Conservation (phyloP, 2,113 vertebrate species). For the Oncorhynchus clarkii region DNA sequence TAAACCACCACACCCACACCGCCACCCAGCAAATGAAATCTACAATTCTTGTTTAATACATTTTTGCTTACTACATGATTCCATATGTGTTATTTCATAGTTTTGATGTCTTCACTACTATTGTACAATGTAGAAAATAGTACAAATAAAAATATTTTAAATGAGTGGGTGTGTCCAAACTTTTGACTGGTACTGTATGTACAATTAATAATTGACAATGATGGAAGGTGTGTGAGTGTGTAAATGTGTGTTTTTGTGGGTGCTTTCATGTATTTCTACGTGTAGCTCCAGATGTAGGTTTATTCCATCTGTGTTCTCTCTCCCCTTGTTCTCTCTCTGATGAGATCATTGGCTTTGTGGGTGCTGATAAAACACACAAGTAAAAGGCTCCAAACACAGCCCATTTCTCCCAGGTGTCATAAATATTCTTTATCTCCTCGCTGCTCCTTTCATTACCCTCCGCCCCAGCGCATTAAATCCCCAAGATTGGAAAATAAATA, state of each 20-base stretch:
- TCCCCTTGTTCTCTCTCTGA: background rate
- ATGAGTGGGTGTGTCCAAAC: too few relatives aligned
- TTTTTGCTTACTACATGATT: too few relatives aligned
- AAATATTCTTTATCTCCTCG: constrained; percentile 62
- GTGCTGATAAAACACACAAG: constrained; percentile 30
- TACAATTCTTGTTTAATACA: too few relatives aligned
- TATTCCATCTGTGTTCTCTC: background rate
- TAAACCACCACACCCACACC: constrained; percentile 2
- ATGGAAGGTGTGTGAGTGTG: background rate
- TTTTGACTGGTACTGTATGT: background rate
- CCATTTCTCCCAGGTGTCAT: constrained; percentile 53
- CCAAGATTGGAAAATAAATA: constrained; percentile 62
- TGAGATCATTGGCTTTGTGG: constrained; percentile 4
- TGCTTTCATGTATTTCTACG: constrained; percentile 21
- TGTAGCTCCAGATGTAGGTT: background rate
- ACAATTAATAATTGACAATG: background rate
- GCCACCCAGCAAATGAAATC: constrained; percentile 8
- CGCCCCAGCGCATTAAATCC: constrained; percentile 49
- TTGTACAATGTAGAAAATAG: too few relatives aligned
- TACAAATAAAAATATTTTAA: too few relatives aligned
- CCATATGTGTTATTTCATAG: too few relatives aligned
- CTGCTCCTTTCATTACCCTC: constrained; percentile 22
- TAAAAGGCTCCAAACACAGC: constrained; percentile 8
- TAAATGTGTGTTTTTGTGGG: background rate
- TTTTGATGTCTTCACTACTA: too few relatives aligned